These are phyloP conservation scores for Nannobrachium achirus DNA, from an alignment of 2,113 vertebrate genomes.

Conservation along the genomic window DNA sequence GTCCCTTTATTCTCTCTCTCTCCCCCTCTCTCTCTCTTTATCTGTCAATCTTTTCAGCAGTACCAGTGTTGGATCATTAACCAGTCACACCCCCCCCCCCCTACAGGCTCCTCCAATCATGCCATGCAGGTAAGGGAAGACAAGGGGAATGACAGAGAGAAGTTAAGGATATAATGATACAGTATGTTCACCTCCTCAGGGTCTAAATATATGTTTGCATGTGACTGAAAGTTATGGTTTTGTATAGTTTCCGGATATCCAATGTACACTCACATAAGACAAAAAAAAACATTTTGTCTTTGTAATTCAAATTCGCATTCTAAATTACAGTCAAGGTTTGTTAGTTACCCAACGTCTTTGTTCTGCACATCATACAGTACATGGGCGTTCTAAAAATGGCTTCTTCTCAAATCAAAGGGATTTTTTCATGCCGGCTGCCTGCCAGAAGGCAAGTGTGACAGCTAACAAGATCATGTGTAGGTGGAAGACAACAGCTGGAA, in stretches of 20 bases:
- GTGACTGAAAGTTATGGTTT: no score
- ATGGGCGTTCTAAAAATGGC: not conserved
- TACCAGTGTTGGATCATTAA: conserved; percentile 77
- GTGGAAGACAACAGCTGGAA: not conserved
- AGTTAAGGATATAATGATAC: conserved; percentile 20
- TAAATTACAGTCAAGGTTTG: no score
- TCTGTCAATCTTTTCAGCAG: conserved; percentile 61
- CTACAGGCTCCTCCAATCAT: conserved; percentile 65
- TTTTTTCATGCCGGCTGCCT: not conserved
- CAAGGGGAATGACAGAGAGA: conserved; percentile 8
- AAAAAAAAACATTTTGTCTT: no score
- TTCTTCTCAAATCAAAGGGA: not conserved
- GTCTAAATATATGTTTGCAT: no score
- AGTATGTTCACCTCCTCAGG: not conserved
- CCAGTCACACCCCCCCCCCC: conserved; percentile 23
- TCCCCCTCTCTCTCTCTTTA: conserved; percentile 36
- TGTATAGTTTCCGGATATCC: no score
- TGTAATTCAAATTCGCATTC: no score
- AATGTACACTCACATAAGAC: no score
- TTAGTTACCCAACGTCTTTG: no score
- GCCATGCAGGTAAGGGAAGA: conserved; percentile 66
- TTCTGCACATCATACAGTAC: not conserved
- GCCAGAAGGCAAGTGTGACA: conserved; percentile 14
- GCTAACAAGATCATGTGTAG: conserved; percentile 32
- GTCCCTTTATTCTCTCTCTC: conserved; percentile 14